Evolutionary conservation across 1,140 invertebrate genomes (phyloP).

Genomic region (Gonatopus flavifemur): DNA sequence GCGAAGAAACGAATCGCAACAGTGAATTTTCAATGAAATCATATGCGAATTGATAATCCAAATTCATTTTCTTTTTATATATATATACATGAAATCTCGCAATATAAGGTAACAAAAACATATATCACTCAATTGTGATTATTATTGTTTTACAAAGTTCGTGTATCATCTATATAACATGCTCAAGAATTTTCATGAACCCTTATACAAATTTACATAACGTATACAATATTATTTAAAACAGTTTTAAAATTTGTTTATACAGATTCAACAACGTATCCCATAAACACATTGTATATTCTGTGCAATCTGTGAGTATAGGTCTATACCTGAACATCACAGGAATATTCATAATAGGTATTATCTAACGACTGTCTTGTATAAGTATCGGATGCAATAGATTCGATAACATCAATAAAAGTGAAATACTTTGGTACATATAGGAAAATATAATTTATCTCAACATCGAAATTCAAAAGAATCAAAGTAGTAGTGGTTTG

Average conservation of each 20-base stretch:
- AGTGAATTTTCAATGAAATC: too few species aligned
- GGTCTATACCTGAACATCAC: background rate
- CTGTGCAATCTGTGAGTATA: background rate
- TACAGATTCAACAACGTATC: constrained; percentile 1
- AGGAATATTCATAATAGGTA: background rate
- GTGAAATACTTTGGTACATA: background rate
- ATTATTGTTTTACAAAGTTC: too few species aligned
- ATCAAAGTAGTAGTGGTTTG: too few species aligned
- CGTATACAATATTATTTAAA: background rate
- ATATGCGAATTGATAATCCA: too few species aligned
- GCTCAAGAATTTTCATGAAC: background rate
- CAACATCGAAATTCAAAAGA: too few species aligned
- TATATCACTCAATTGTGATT: too few species aligned
- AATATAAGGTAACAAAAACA: too few species aligned
- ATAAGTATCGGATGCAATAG: background rate
- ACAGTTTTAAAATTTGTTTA: background rate
- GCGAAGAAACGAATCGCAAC: too few species aligned
- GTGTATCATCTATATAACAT: too few species aligned
- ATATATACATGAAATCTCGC: too few species aligned
- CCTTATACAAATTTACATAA: background rate
- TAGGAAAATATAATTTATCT: background rate
- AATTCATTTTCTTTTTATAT: too few species aligned
- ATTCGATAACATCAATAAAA: background rate
- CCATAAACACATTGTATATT: constrained; percentile 6
- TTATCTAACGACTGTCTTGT: too few species aligned